Evolutionary conservation across 1,140 invertebrate species (phyloP), one percentile per base, ranked within the genome.

Genomic region (Drosophila kohkoa): DNA sequence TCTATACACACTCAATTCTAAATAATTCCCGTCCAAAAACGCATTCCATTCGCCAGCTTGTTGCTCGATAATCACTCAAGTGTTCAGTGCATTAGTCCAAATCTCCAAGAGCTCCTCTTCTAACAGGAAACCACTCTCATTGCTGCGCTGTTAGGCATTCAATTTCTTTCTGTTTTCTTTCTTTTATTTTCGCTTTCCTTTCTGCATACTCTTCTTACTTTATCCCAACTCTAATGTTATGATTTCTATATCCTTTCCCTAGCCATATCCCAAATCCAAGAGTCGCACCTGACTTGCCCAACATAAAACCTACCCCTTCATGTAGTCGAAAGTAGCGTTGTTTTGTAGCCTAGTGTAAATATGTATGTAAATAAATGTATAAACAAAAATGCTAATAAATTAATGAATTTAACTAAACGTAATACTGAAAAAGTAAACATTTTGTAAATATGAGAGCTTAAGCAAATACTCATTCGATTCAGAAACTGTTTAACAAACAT

Each of bases 281-380:
- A 93, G 93, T 92, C 93, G 59, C 58, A 94, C 89, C 94, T 93
- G 93, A 94, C 93, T 93, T 94, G 92, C 94, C 94, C 93, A 92
- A 83, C 3, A 75, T 60, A 65, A 78, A 62, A 79, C 77, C 49
- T 32, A 51, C 76, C 83, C 82, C 91, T 92, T 92, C 91, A 92
- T 91, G 77, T 91, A 92, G 86, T 87, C 79, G 91, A 85, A 89
- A 83, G 82, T 79, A 89, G 85, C 85, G 80, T 80, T 88, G 83
- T 69, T 54, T 60, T 80, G 59, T 83, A 91, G 90, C 49, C 70
- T 88, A 90, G 89, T 91, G 87, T 90, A 90, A 80, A 90, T 87
- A 86, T n/a, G 75, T 55, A 2, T 74, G 57, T 74, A 74, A 62
- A 75, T 75, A 48, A 8, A 75, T 75, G 64, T 59, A 67, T 63